Evolutionary conservation across 2,113 vertebrate species (phyloP), one percentile per base, ranked within the genome.

Genomic region (Odontophorus gujanensis): DNA sequence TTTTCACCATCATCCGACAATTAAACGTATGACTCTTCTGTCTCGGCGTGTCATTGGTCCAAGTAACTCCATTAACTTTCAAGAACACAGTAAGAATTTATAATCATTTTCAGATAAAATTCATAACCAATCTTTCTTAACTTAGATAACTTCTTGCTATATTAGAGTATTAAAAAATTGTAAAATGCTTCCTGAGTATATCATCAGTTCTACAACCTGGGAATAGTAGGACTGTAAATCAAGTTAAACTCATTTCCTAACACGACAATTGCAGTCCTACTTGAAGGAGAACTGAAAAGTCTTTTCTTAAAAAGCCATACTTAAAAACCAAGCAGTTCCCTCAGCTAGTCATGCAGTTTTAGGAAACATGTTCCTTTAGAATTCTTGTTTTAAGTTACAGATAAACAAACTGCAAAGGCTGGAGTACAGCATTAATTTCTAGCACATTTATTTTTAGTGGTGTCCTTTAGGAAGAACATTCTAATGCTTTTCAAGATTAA

Each of bases 21-120:
- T 98, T 99, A 95, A 99, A 99, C 0, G 99, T 99, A 85, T 99
- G 99, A 91, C 99, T 99, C 97, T 99, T 99, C 96, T 99, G 99
- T 87, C 98, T 97, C 8, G 98, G 98, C 13, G 98, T 96, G 81
- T 99, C 99, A 72, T 97, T 99, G 51, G 97, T 98, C 99, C 99
- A 99, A 6, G 99, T 94, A 86, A 99, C 98, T 83, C 99, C 99
- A 80, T 99, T 99, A 71, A 98, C 98, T 97, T 89, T 26, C 77
- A 87, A 94, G 42, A 93, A 75, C 45, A 78, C 32, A 71, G 67
- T 22, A 80, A 89, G 47, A 81, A 81, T 57, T 77, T 34, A 51
- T 36, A 38, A 3, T n/a, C 15, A 61, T 58, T 61, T 77, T 83
- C 43, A 87, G 22, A 80, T 30, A 73, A 51, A 80, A 87, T 38